Percentiles rank a stretch among this genome's conserved stretches.
phyloP scores from a whole-genome alignment of 2,888 invertebrate species.

The Eilema caniola region DNA sequence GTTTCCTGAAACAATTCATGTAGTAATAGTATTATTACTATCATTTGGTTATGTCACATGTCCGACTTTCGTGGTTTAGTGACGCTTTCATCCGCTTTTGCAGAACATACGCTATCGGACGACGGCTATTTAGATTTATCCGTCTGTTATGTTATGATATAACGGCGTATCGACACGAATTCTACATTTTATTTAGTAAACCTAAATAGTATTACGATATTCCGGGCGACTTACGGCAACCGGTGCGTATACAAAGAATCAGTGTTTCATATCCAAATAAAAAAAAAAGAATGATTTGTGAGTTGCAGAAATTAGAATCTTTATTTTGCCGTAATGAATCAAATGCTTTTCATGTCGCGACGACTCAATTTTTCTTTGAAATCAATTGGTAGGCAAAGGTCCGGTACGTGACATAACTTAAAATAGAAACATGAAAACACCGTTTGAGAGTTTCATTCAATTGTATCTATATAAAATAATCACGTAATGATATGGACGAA shows the following conservation, averaged over 20 bases:
- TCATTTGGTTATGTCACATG: slow-evolving; percentile 58
- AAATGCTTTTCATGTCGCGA: slow-evolving; percentile 28
- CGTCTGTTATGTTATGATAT: slow-evolving; percentile 44
- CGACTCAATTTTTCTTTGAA: slow-evolving; percentile 39
- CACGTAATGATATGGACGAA: slow-evolving; percentile 60
- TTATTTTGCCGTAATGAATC: slow-evolving; percentile 16
- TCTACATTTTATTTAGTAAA: slow-evolving; percentile 22
- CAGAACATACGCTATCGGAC: slow-evolving; percentile 56
- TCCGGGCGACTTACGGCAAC: background rate
- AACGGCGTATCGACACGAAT: slow-evolving; percentile 44
- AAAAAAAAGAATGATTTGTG: slow-evolving; percentile 15
- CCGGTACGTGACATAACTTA: slow-evolving; percentile 62
- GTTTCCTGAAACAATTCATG: slow-evolving; percentile 33
- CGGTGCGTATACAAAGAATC: background rate
- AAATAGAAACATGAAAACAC: slow-evolving; percentile 44
- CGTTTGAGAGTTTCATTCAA: slow-evolving; percentile 51
- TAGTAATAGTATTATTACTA: slow-evolving; percentile 27
- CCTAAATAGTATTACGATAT: slow-evolving; percentile 4
- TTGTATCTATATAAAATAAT: slow-evolving; percentile 56
- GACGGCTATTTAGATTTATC: slow-evolving; percentile 50
- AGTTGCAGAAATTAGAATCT: background rate
- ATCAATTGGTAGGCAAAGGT: slow-evolving; percentile 5
- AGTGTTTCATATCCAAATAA: background rate
- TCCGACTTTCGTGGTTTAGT: slow-evolving; percentile 58
- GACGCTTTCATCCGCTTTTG: slow-evolving; percentile 51